These are phyloP conservation scores for Steatornis caripensis DNA, from an alignment of 2,113 vertebrate species.

Conservation along the genomic window DNA sequence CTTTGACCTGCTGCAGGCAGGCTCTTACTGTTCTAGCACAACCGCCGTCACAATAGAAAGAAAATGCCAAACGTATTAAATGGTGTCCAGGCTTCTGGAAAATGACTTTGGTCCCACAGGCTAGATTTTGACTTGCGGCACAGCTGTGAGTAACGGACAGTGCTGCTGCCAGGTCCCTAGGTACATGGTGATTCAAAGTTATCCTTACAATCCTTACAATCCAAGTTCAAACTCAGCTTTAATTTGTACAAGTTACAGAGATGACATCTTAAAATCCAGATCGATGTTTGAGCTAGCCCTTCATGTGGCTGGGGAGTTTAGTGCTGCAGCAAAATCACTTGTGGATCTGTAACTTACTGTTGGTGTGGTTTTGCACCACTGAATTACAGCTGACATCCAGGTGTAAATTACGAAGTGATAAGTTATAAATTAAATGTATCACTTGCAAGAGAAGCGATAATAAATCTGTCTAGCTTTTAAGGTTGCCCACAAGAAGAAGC, in stretches of 20 bases:
- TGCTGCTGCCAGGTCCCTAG: neutral
- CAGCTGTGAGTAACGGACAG: neutral
- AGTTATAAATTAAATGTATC: neutral
- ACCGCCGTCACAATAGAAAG: rapidly evolving
- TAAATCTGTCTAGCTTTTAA: neutral
- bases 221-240: neutral
- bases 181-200: neutral
- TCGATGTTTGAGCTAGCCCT: neutral
- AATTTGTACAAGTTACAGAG: neutral
- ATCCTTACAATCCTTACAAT: neutral
- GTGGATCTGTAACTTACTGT: neutral
- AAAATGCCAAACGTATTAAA: neutral
- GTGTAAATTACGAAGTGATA: neutral
- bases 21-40: neutral
- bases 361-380: neutral
- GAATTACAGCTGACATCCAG: neutral
- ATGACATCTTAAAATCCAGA: neutral
- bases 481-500: neutral
- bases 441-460: neutral
- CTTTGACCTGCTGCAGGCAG: neutral
- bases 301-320: neutral
- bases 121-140: neutral
- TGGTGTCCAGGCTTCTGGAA: conserved; percentile 1
- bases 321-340: neutral
- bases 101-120: neutral